Percentiles rank a stretch among this genome's conserved stretches.
phyloP scores from a whole-genome alignment of 2,888 invertebrate species.

The Eilema sororculum region DNA sequence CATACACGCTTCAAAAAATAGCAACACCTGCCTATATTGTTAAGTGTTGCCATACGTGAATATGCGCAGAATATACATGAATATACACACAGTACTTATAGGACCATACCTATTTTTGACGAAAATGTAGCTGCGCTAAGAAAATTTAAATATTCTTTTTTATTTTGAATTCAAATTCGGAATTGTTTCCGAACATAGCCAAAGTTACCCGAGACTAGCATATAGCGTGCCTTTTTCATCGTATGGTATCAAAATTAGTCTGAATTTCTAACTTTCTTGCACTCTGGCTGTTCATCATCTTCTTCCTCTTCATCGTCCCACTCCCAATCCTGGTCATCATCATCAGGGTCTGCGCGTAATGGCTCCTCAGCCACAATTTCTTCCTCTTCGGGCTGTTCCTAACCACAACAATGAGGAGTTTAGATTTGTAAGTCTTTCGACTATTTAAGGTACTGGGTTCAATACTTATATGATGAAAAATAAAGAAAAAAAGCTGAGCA shows the following conservation, averaged over 20 bases:
- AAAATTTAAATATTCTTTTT: neutral
- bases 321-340: constrained; percentile 76
- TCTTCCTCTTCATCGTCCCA: constrained; percentile 81
- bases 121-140: neutral
- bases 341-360: constrained; percentile 56
- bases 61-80: neutral
- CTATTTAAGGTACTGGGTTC: too few species aligned
- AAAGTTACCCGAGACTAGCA: neutral
- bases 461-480: neutral
- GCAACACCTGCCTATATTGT: neutral
- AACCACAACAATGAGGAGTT: neutral
- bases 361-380: constrained; percentile 60
- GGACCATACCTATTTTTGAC: neutral
- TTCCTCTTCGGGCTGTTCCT: constrained; percentile 59
- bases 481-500: too few species aligned
- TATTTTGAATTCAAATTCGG: neutral
- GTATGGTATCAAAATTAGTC: constrained; percentile 6
- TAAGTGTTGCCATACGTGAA: neutral
- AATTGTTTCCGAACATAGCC: neutral
- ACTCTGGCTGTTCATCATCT: constrained; percentile 71
- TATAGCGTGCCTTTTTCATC: neutral
- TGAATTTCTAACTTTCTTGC: constrained; percentile 58
- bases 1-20: neutral
- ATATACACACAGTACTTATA: neutral
- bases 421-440: neutral